phyloP scores from a whole-genome alignment of 1,140 invertebrate species.

The Drosophila tropicalis region DNA sequence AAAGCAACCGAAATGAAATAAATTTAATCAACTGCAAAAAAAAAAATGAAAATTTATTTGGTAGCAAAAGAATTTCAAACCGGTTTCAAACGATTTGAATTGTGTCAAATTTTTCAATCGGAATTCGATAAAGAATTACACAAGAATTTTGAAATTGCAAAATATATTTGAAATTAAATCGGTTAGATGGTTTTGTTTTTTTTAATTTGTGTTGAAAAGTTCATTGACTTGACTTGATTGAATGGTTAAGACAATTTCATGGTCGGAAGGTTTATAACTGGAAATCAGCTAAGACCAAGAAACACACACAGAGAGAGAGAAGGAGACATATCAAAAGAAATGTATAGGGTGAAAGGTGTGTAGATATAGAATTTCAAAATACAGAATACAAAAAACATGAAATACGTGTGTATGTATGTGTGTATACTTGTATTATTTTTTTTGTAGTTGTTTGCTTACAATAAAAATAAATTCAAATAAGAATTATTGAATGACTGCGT shows the following conservation, averaged over 20 bases:
- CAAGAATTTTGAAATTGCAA: constrained; percentile 49
- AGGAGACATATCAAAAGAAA: not conserved
- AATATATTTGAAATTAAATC: constrained; percentile 51
- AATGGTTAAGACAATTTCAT: constrained; percentile 52
- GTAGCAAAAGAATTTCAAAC: constrained; percentile 1
- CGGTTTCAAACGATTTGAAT: constrained; percentile 25
- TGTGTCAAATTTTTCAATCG: constrained; percentile 57
- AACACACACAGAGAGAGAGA: constrained; percentile 7
- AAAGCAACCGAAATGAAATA: constrained; percentile 16
- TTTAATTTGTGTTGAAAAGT: constrained; percentile 54
- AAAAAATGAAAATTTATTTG: constrained; percentile 8
- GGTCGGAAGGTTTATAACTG: constrained; percentile 49
- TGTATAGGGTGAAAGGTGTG: not conserved
- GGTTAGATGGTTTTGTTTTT: constrained; percentile 42
- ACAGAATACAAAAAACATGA: not conserved
- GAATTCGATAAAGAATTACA: constrained; percentile 55
- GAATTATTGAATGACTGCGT: constrained; percentile 60
- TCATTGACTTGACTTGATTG: constrained; percentile 40
- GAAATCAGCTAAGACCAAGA: constrained; percentile 18
- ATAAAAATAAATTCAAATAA: constrained; percentile 38
- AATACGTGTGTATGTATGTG: not conserved
- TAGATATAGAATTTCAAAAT: not conserved
- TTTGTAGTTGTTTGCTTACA: constrained; percentile 3
- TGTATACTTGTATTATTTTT: not conserved
- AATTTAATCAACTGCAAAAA: constrained; percentile 33